Percentiles rank a stretch among this genome's conserved stretches.
Evolutionary conservation across 2,888 invertebrate genomes (phyloP).

Genomic region (Gnatocerus cornutus): DNA sequence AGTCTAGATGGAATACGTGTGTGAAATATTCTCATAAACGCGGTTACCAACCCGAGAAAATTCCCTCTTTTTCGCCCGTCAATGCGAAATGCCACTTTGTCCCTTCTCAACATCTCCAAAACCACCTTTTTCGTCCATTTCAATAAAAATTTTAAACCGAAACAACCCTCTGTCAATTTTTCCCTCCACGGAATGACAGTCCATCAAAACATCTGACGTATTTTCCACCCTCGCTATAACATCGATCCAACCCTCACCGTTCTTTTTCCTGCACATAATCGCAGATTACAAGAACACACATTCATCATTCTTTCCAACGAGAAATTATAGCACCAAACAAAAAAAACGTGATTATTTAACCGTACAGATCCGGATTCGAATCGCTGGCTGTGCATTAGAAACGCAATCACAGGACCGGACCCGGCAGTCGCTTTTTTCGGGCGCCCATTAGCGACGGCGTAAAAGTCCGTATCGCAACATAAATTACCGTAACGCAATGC

Average conservation of each 20-base stretch:
- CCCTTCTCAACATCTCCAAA: not conserved
- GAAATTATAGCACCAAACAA: not conserved
- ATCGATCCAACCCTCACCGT: conserved; percentile 7
- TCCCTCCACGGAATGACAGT: conserved; percentile 3
- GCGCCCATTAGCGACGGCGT: not conserved
- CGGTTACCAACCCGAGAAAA: no score
- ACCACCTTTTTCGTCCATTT: not conserved
- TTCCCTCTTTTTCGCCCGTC: no score
- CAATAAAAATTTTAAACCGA: conserved; percentile 4
- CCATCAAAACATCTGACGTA: conserved; percentile 10
- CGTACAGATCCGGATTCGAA: conserved; percentile 17
- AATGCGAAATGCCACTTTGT: no score
- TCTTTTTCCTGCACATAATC: conserved; percentile 1
- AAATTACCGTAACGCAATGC: conserved; percentile 10
- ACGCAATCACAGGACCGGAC: conserved; percentile 25
- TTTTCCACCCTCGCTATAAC: not conserved
- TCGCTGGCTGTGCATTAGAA: not conserved
- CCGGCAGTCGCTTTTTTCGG: conserved; percentile 2
- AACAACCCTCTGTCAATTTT: not conserved
- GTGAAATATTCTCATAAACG: no score
- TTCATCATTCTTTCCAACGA: conserved; percentile 4
- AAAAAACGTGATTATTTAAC: not conserved
- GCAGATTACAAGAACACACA: conserved; percentile 8
- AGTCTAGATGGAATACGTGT: no score
- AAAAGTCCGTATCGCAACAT: conserved; percentile 23